Conservation (phyloP, 2,888 invertebrate species). For the Rhimphoctona megacephalus region DNA sequence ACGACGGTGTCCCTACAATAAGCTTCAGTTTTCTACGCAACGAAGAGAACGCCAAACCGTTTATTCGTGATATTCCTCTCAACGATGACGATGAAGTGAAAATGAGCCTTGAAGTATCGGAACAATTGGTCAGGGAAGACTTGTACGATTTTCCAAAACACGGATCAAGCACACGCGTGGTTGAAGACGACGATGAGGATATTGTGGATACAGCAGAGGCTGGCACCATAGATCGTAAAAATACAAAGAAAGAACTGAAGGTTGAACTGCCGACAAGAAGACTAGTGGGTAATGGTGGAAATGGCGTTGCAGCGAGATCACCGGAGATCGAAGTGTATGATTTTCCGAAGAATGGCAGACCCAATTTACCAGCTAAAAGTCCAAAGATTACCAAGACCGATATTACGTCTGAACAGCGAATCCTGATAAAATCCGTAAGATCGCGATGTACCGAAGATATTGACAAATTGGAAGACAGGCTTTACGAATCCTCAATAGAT, state of each 20-base stretch:
- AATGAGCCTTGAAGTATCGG: slow-evolving; percentile 42
- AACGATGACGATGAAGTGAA: slow-evolving; percentile 38
- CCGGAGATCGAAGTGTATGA: slow-evolving; percentile 74
- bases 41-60: slow-evolving; percentile 64
- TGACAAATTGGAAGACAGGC: slow-evolving; percentile 23
- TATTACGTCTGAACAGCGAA: slow-evolving; percentile 13
- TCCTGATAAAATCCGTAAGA: not conserved
- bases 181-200: not conserved
- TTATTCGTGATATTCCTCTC: slow-evolving; percentile 42
- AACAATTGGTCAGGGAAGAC: slow-evolving; percentile 39
- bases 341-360: slow-evolving; percentile 72
- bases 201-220: slow-evolving; percentile 13
- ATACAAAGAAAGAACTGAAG: not conserved
- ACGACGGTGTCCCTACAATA: slow-evolving; percentile 79
- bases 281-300: slow-evolving; percentile 25
- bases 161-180: slow-evolving; percentile 20
- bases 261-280: slow-evolving; percentile 25
- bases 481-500: slow-evolving; percentile 64
- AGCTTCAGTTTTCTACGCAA: slow-evolving; percentile 80
- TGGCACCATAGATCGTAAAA: not conserved
- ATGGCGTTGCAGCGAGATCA: slow-evolving; percentile 6
- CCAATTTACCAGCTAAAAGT: slow-evolving; percentile 13
- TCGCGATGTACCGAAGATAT: slow-evolving; percentile 23
- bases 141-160: slow-evolving; percentile 69
- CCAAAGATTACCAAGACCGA: not conserved